Base-by-base conservation (phyloP, 2,797 vertebrate species). In the Anabacerthia variegaticeps region DNA sequence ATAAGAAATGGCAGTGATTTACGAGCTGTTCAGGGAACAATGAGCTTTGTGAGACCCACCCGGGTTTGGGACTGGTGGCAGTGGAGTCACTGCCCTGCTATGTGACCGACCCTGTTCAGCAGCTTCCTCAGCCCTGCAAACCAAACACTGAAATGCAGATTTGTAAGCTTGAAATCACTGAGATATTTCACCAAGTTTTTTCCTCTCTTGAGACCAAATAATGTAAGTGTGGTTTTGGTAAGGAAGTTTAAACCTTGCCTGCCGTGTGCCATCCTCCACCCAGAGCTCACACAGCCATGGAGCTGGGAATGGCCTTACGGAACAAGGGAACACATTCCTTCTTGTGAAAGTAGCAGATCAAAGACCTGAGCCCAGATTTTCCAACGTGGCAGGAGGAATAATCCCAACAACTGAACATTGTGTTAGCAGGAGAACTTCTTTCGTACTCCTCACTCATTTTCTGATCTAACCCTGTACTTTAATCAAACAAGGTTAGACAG, bases 51-150 rank as follows among this genome's bases (percentile, higher is more conserved):
- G 85, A 77, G 93, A 85, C 88, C 85, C 88, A 86, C 83, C 93
- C 69, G 7, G 13, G 5, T 6, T 10, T 41, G 52, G 26, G 55
- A 30, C 46, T 28, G 59, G 69, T 21, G 1, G 46, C 66, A 32
- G 49, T 3, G 63, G 63, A 84, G 26, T 88, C 95, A 76, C 67
- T 88, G 22, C 8, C 54, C 54, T 36, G 76, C 4, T n/a, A 93
- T 73, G 94, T 59, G 65, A 68, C 21, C 21, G 51, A 73, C 87
- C 94, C 91, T 85, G 94, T 59, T 92, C 52, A n/a, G 77, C 89
- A 43, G 36, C 92, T 92, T 93, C 66, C 55, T 68, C 77, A 75
- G 44, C 83, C 69, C 44, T 56, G 74, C 71, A 34, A 55, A 73
- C 15, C 51, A 37, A 71, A 84, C 58, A 19, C 48, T 34, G 41